These are phyloP conservation scores for Australoheros scitulus DNA, from an alignment of 2,113 vertebrate genomes.

Conservation along the genomic window DNA sequence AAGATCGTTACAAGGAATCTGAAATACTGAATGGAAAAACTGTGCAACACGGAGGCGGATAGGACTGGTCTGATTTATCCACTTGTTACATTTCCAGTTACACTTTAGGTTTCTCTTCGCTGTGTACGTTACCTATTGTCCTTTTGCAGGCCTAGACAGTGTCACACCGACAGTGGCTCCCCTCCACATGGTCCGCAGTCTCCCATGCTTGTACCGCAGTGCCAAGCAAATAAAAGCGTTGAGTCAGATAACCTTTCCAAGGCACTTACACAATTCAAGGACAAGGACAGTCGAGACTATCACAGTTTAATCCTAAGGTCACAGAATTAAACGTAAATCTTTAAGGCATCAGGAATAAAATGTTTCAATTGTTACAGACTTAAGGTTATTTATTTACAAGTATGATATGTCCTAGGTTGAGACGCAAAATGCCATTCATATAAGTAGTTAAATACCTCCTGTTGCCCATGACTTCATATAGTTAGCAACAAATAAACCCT, in stretches of 20 bases:
- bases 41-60: constrained; percentile 2
- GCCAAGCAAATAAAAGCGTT: constrained; percentile 82
- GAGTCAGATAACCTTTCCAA: constrained; percentile 84
- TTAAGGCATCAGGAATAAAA: not conserved
- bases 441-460: constrained; percentile 51
- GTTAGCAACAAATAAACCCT: constrained; percentile 55
- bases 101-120: constrained; percentile 42
- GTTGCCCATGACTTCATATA: constrained; percentile 54
- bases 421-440: constrained; percentile 50
- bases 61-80: constrained; percentile 1
- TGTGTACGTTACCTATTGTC: constrained; percentile 50
- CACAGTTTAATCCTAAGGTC: constrained; percentile 10
- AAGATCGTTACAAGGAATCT: not conserved
- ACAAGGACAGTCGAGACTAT: constrained; percentile 76
- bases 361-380: not conserved
- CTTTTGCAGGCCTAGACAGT: constrained; percentile 40
- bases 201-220: constrained; percentile 79
- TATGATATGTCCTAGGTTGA: not conserved
- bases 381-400: not conserved
- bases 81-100: constrained; percentile 16
- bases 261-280: constrained; percentile 83
- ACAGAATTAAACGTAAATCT: not conserved
- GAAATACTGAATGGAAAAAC: not conserved
- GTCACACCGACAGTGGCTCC: constrained; percentile 46
- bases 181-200: constrained; percentile 79